These are phyloP conservation scores for Gallinago stenura DNA, from an alignment of 2,797 vertebrate species.

Conservation along the genomic window DNA sequence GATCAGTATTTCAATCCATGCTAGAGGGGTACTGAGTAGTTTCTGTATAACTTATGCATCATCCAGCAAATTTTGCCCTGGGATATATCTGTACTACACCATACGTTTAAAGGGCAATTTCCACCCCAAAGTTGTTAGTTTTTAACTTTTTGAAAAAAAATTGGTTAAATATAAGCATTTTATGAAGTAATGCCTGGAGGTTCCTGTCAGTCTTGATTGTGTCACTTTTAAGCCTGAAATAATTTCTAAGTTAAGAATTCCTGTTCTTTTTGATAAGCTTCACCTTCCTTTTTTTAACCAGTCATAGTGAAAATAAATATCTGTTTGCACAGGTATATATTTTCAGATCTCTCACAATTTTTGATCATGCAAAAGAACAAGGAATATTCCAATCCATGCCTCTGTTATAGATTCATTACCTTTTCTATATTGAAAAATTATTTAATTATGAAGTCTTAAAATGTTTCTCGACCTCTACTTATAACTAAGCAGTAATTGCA, in stretches of 20 bases:
- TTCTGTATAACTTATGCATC: not conserved
- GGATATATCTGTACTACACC: not conserved
- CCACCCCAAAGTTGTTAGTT: not conserved
- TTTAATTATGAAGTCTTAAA: not conserved
- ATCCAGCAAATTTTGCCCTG: not conserved
- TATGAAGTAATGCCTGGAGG: not conserved
- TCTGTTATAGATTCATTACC: not conserved
- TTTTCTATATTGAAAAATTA: not conserved
- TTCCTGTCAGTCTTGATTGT: not conserved
- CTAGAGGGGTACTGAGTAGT: fast-evolving
- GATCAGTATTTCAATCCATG: not conserved
- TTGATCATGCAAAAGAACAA: not conserved
- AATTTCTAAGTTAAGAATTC: not conserved
- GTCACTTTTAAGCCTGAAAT: not conserved
- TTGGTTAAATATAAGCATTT: not conserved
- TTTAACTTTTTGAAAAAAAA: not conserved
- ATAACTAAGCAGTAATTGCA: not conserved
- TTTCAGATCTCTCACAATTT: not conserved
- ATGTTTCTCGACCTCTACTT: not conserved
- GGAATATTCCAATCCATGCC: not conserved
- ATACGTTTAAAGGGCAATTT: not conserved
- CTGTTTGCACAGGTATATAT: not conserved
- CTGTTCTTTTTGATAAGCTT: not conserved
- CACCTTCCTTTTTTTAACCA: not conserved
- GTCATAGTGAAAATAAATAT: not conserved